Evolutionary conservation across 1,140 invertebrate genomes (phyloP).

Genomic region (Hirudo medicinalis): DNA sequence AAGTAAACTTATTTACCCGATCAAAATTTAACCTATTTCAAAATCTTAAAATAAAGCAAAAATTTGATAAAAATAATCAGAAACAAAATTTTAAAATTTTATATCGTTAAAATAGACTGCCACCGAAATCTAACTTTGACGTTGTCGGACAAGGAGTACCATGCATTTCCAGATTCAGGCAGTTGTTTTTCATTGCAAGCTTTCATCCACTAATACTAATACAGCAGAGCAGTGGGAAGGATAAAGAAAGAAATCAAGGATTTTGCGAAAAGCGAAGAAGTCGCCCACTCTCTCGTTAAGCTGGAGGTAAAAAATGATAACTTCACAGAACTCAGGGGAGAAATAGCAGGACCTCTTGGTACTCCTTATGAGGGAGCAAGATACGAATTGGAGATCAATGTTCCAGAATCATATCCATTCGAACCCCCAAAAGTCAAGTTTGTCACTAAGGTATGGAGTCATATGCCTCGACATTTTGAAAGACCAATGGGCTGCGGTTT

Average conservation of each 20-base stretch:
- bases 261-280: conserved; percentile 92
- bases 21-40: no score
- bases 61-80: no score
- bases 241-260: conserved; percentile 94
- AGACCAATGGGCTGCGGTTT: conserved; percentile 98
- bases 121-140: no score
- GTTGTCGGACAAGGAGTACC: no score
- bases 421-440: conserved; percentile 87
- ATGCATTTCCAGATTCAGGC: no score
- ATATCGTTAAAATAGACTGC: no score
- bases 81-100: no score
- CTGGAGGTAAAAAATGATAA: conserved; percentile 82
- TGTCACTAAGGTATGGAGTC: conserved; percentile 92
- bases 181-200: no score
- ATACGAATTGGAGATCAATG: conserved; percentile 86
- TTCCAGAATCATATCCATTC: conserved; percentile 97
- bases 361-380: conserved; percentile 91
- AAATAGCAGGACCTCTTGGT: conserved; percentile 64
- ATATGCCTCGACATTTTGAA: conserved; percentile 98
- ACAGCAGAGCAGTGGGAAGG: conserved; percentile 80
- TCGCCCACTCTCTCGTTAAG: conserved; percentile 77
- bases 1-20: no score
- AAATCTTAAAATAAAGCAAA: no score
- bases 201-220: no score
- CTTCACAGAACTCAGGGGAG: conserved; percentile 76